These are phyloP conservation scores for Papilio xuthus DNA, from an alignment of 1,140 invertebrate genomes.

Conservation along the genomic window DNA sequence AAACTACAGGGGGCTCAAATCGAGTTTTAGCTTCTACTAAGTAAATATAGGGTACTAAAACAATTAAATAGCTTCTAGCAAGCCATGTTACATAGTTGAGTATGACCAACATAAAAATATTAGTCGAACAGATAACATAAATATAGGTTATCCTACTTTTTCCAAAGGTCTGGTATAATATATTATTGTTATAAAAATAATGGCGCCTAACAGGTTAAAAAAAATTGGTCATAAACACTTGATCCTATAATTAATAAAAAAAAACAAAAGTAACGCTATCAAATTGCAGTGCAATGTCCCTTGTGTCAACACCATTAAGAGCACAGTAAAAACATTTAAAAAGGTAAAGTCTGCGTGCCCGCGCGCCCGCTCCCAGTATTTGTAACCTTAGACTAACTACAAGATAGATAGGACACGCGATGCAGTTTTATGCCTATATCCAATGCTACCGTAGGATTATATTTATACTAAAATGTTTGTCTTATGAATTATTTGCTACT, in stretches of 20 bases:
- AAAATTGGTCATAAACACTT: constrained; percentile 8
- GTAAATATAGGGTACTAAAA: too few relatives aligned
- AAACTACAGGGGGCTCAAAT: too few relatives aligned
- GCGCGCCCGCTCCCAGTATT: constrained; percentile 43
- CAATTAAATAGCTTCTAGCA: too few relatives aligned
- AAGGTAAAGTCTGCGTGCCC: constrained; percentile 53
- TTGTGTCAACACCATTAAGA: constrained; percentile 62
- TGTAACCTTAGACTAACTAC: constrained; percentile 49
- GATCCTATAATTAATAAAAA: constrained; percentile 36
- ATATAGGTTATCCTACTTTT: too few relatives aligned
- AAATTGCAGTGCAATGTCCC: constrained; percentile 48
- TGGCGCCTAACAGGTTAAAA: too few relatives aligned
- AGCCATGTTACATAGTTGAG: too few relatives aligned
- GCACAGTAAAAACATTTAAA: constrained; percentile 46
- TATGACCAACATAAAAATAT: too few relatives aligned
- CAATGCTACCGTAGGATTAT: background rate
- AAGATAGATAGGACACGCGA: constrained; percentile 1
- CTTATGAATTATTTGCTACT: background rate
- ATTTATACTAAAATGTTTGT: background rate
- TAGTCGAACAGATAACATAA: too few relatives aligned
- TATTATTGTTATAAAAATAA: background rate
- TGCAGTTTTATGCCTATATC: background rate
- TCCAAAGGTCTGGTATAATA: too few relatives aligned
- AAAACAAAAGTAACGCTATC: constrained; percentile 52
- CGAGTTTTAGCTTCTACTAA: too few relatives aligned